Base-by-base conservation (phyloP, 2,797 vertebrate genomes). In the Adelosebastes latens region DNA sequence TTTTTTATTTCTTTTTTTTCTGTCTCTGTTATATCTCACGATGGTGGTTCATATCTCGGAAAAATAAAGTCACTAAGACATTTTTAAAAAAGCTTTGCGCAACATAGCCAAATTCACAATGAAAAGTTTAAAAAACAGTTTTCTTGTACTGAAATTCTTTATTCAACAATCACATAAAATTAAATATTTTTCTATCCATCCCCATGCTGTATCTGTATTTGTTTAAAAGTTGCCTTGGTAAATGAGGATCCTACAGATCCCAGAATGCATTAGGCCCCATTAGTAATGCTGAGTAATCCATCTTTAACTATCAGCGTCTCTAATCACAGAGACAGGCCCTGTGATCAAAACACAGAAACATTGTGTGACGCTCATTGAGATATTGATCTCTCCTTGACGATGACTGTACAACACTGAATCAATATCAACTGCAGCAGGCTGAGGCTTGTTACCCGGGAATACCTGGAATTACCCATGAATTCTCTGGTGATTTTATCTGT, bases 341-440 rank as follows among this genome's bases (percentile, higher is more conserved):
- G 8, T 67, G 71, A 81, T 86, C 60, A 25, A 85, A 89, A 65
- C 87, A 77, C 29, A 11, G 65, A 56, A 29, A 27, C 60, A 22
- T 32, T 24, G 25, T 72, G 65, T 56, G 84, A 72, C 25, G 66
- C 65, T 88, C 61, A n/a, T 25, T 53, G 75, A 91, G 89, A 92
- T 93, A 93, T 91, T 39, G 89, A 94, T 94, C 89, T 92, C 49
- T 71, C 58, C 82, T 83, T 3, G 8, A 80, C 63, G 86, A 69
- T 58, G 75, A 85, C 62, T 81, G 65, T 68, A 75, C 66, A 18
- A 24, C 82, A n/a, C 18, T 75, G 70, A 86, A 89, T 90, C 83
- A 78, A 84, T 86, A 87, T 65, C 81, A 70, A 81, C 71, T 66
- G 72, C 70, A 34, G 82, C 90, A 79, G 66, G 90, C 84, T 39